phyloP scores from a whole-genome alignment of 2,797 vertebrate genomes.

The Anisognathus igniventris region DNA sequence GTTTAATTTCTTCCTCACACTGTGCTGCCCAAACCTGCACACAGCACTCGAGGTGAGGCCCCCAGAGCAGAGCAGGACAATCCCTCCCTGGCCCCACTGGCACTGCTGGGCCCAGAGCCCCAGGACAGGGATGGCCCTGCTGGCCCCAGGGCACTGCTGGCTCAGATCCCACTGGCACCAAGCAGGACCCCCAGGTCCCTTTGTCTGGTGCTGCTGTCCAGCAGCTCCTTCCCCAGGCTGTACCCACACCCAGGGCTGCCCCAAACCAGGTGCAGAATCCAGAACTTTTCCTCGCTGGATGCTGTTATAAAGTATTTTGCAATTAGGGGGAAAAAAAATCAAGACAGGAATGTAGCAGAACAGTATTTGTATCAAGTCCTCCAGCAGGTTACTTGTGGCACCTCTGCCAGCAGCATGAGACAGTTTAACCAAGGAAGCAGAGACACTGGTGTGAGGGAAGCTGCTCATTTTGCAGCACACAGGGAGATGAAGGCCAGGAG shows the following conservation, averaged over 20 bases:
- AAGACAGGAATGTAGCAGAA: background rate
- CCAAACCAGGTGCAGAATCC: background rate
- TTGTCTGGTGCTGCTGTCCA: background rate
- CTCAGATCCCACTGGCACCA: background rate
- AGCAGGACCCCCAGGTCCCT: background rate
- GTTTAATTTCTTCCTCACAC: background rate
- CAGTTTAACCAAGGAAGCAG: background rate
- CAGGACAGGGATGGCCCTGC: background rate
- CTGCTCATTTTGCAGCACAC: background rate
- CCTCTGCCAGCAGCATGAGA: background rate
- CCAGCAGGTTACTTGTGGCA: background rate
- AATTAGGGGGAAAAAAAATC: background rate
- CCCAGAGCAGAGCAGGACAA: no score
- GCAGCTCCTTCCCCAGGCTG: background rate
- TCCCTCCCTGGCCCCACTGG: no score
- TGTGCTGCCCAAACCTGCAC: background rate
- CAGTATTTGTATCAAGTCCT: background rate
- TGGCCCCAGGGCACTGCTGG: background rate
- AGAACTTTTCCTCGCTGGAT: background rate
- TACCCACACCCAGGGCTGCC: background rate
- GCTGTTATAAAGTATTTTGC: background rate
- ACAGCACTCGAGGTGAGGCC: background rate
- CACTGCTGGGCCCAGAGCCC: background rate
- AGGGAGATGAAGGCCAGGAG: background rate
- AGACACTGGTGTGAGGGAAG: background rate